These are phyloP conservation scores for Emesis furor DNA, from an alignment of 2,888 invertebrate genomes.

Conservation along the genomic window DNA sequence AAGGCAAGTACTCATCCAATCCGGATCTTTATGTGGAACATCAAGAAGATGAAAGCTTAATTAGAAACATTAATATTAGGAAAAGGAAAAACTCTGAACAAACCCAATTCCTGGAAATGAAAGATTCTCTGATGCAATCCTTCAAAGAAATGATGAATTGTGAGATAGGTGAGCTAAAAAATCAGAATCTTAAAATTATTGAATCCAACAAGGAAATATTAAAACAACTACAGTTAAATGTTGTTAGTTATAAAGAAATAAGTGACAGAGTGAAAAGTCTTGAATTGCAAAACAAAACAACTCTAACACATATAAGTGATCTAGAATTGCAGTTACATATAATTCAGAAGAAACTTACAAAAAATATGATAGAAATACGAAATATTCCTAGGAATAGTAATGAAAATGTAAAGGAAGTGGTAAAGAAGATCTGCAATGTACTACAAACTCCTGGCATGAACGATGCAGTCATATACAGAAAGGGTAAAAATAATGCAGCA, in stretches of 20 bases:
- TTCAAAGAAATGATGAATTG: background rate
- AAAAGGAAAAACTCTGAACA: background rate
- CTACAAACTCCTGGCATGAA: background rate
- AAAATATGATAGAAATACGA: too few relatives aligned
- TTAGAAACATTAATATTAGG: background rate
- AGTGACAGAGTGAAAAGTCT: background rate
- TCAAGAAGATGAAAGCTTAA: background rate
- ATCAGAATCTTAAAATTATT: background rate
- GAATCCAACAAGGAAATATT: background rate
- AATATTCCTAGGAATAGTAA: background rate
- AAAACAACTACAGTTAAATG: background rate
- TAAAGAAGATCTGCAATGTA: background rate
- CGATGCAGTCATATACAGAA: background rate
- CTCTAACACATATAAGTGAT: background rate
- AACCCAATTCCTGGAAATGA: background rate
- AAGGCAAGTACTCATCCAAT: background rate
- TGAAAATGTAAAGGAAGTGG: background rate
- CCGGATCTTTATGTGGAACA: background rate
- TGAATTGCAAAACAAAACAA: background rate
- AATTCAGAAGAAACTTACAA: background rate
- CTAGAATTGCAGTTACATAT: background rate
- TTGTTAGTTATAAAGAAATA: background rate
- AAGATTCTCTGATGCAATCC: background rate
- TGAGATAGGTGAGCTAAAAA: background rate
- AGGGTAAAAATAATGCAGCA: background rate